A percentile compares a stretch with the other conserved stretches of the same genome.
phyloP scores from a whole-genome alignment of 2,113 vertebrate species.

The Nothoprocta perdicaria region DNA sequence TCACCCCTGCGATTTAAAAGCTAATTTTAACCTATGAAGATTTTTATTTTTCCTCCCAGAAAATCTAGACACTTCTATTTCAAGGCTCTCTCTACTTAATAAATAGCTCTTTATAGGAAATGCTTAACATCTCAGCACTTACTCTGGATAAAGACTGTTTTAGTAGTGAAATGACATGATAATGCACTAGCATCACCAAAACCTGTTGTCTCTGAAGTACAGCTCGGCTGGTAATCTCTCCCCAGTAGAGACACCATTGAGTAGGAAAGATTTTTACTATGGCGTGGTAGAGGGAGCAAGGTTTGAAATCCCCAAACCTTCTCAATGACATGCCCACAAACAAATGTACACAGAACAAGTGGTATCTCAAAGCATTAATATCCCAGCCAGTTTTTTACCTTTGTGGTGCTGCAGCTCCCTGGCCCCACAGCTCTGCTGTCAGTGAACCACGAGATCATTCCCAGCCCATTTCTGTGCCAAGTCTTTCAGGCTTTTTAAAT shows the following conservation, averaged over 20 bases:
- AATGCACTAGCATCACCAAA: background rate
- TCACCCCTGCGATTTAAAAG: background rate
- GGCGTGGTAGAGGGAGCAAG: background rate
- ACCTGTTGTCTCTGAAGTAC: background rate
- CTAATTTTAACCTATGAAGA: slow-evolving; percentile 18
- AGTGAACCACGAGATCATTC: background rate
- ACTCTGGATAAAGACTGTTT: background rate
- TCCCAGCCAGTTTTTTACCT: background rate
- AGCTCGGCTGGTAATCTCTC: background rate
- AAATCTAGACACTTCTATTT: slow-evolving; percentile 21
- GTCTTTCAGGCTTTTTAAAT: background rate
- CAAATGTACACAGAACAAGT: fast-evolving
- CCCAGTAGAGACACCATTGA: fast-evolving
- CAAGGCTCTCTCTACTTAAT: background rate
- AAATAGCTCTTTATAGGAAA: slow-evolving; percentile 49
- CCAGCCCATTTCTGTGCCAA: background rate
- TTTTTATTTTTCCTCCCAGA: slow-evolving; percentile 3
- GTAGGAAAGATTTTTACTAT: background rate
- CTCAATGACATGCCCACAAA: background rate
- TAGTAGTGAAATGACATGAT: background rate
- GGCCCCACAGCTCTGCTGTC: background rate
- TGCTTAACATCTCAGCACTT: background rate
- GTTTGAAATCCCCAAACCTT: background rate
- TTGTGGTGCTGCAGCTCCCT: background rate
- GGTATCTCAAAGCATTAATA: background rate